These are phyloP conservation scores for Brachyopa scutellaris DNA, from an alignment of 2,888 invertebrate species.

Conservation along the genomic window DNA sequence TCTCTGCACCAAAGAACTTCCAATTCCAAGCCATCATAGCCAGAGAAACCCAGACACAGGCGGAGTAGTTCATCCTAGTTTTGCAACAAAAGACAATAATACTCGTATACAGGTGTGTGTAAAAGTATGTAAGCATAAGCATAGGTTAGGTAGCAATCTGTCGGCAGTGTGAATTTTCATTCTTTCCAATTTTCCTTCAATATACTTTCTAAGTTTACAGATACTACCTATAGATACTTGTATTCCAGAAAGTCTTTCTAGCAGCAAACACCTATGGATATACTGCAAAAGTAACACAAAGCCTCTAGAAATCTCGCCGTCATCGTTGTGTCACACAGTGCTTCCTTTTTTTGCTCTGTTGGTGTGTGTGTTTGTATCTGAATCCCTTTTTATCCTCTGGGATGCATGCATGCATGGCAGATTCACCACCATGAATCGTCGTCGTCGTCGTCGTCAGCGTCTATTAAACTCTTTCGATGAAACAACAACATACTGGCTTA, in stretches of 20 bases:
- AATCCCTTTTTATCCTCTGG: slow-evolving; percentile 3
- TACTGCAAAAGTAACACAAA: slow-evolving; percentile 22
- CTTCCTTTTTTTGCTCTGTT: neutral
- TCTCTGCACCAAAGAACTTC: slow-evolving; percentile 11
- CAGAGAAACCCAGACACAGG: too few species aligned
- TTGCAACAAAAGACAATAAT: slow-evolving; percentile 7
- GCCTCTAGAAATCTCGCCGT: slow-evolving; percentile 2
- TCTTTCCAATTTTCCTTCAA: neutral
- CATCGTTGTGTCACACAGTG: slow-evolving; percentile 8
- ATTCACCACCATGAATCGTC: slow-evolving; percentile 44
- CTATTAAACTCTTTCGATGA: slow-evolving; percentile 45
- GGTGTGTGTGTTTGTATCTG: neutral
- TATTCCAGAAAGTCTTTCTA: slow-evolving; percentile 23
- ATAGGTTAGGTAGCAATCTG: too few species aligned
- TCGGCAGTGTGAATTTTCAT: slow-evolving; percentile 39
- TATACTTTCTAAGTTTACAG: slow-evolving; percentile 7
- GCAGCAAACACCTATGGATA: slow-evolving; percentile 32
- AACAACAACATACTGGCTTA: slow-evolving; percentile 36
- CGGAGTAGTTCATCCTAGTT: neutral
- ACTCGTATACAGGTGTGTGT: neutral
- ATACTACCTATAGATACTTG: neutral
- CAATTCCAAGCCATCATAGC: too few species aligned
- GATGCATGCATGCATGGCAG: slow-evolving; percentile 21
- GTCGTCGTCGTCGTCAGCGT: too few species aligned
- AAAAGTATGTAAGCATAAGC: too few species aligned